phyloP scores from a whole-genome alignment of 1,140 invertebrate species.

The Tetragnatha versicolor region DNA sequence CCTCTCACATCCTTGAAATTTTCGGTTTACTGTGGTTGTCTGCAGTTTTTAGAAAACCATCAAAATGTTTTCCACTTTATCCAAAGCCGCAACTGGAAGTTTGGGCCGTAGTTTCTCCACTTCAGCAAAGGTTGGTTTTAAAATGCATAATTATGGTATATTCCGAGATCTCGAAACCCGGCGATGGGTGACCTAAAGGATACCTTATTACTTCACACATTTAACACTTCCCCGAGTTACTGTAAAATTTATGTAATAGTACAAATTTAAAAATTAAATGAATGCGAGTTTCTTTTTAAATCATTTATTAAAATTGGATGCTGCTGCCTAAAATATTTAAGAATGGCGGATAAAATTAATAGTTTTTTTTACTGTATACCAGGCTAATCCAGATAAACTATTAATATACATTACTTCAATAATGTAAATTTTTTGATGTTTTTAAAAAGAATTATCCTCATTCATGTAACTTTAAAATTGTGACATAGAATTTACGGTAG shows the following conservation, averaged over 20 bases:
- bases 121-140: conserved; percentile 13
- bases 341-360: no score
- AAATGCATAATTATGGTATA: not conserved
- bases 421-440: no score
- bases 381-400: no score
- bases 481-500: no score
- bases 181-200: not conserved
- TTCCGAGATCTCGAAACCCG: not conserved
- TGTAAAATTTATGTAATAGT: not conserved
- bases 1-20: conserved; percentile 26
- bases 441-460: no score
- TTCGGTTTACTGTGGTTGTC: not conserved
- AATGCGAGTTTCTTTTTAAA: not conserved
- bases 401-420: no score
- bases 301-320: no score
- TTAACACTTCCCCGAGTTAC: not conserved
- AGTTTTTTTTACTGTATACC: no score
- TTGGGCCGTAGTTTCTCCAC: conserved; percentile 22
- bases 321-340: no score
- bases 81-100: conserved; percentile 5
- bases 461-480: no score
- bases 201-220: not conserved
- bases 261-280: not conserved
- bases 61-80: conserved; percentile 43
- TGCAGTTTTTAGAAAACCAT: not conserved